Conservation (phyloP, 2,113 vertebrate genomes). For the Sinocyclocheilus anophthalmus region DNA sequence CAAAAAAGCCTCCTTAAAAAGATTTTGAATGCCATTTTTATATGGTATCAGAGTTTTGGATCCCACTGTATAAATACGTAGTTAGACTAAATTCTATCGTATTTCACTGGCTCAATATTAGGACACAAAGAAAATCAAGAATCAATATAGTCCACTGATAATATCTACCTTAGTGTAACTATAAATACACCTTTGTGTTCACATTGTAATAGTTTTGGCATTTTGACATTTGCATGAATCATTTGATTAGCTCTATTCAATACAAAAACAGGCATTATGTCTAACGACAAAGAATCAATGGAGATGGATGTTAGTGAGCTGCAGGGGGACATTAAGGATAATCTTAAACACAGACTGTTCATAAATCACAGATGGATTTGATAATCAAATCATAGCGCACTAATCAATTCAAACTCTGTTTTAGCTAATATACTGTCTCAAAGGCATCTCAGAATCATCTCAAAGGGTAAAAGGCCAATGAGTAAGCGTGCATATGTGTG, state of each 20-base stretch:
- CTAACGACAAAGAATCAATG: constrained; percentile 53
- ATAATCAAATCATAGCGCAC: constrained; percentile 53
- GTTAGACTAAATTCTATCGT: background rate
- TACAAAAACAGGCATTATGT: constrained; percentile 53
- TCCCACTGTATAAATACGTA: background rate
- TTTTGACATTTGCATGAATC: constrained; percentile 50
- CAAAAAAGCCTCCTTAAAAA: no score
- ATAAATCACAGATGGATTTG: constrained; percentile 55
- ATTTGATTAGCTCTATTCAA: constrained; percentile 54
- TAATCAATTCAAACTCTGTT: constrained; percentile 53
- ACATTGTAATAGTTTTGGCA: constrained; percentile 20
- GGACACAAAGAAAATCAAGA: background rate
- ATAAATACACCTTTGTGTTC: constrained; percentile 39
- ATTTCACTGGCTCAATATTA: background rate
- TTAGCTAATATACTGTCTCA: constrained; percentile 44
- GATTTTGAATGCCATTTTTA: background rate
- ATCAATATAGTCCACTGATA: background rate
- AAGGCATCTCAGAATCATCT: constrained; percentile 39
- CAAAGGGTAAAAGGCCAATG: constrained; percentile 31
- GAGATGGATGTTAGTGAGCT: constrained; percentile 50
- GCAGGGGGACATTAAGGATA: constrained; percentile 56
- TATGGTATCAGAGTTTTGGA: background rate
- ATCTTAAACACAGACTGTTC: constrained; percentile 48
- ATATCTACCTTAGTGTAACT: constrained; percentile 1
- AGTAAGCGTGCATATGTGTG: background rate